Conservation (phyloP, 2,888 invertebrate genomes). For the Gymnocheta viridis region DNA sequence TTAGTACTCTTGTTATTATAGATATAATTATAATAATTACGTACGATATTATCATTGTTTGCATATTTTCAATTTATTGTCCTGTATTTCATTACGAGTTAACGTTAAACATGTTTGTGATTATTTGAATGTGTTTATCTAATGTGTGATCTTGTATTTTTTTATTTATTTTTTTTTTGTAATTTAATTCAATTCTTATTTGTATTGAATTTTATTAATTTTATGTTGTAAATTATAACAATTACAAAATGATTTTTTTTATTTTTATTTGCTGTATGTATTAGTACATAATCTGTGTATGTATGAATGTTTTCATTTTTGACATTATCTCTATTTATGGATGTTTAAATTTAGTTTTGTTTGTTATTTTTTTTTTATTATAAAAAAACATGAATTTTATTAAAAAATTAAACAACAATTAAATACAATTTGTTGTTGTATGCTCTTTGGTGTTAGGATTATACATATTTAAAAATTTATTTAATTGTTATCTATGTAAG, state of each 20-base stretch:
- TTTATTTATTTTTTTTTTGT: constrained; percentile 18
- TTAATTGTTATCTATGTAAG: constrained; percentile 18
- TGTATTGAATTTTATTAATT: constrained; percentile 21
- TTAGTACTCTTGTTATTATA: constrained; percentile 24
- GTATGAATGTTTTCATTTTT: constrained; percentile 16
- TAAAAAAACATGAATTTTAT: not conserved
- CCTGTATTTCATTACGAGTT: constrained; percentile 74
- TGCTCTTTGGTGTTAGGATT: constrained; percentile 36
- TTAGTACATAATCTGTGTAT: constrained; percentile 15
- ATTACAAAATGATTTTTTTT: constrained; percentile 48
- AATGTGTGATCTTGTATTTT: constrained; percentile 42
- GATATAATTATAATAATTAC: constrained; percentile 57
- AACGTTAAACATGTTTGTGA: constrained; percentile 68
- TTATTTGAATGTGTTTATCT: constrained; percentile 11
- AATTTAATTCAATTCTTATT: constrained; percentile 29
- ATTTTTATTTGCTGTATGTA: constrained; percentile 42
- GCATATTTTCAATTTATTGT: constrained; percentile 72
- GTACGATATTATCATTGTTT: constrained; percentile 69
- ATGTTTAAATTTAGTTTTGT: constrained; percentile 35
- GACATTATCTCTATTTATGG: constrained; percentile 45
- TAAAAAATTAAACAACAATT: constrained; percentile 42
- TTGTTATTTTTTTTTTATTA: not conserved
- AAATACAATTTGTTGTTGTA: constrained; percentile 28
- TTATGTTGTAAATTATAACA: constrained; percentile 48
- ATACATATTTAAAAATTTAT: constrained; percentile 22